phyloP scores from a whole-genome alignment of 1,140 invertebrate species.

The Steinernema feltiae region DNA sequence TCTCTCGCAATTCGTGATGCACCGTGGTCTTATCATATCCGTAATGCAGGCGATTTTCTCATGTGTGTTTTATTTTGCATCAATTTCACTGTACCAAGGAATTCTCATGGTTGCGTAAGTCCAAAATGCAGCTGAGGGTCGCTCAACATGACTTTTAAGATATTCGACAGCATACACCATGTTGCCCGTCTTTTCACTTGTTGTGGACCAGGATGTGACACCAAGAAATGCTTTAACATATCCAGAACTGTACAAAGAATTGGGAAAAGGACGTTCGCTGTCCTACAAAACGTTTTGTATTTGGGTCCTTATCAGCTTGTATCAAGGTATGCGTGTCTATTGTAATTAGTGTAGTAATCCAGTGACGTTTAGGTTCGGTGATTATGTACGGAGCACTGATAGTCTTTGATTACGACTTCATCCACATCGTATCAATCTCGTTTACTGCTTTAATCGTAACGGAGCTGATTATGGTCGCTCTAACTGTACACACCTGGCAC shows the following conservation, averaged over 20 bases:
- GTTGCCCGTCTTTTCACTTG: constrained; percentile 90
- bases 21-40: constrained; percentile 93
- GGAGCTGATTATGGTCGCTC: constrained; percentile 94
- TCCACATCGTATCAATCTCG: constrained; percentile 96
- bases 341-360: not conserved
- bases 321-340: constrained; percentile 74
- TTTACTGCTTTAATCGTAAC: constrained; percentile 94
- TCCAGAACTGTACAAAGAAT: constrained; percentile 93
- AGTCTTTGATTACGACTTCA: constrained; percentile 95
- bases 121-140: constrained; percentile 11
- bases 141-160: constrained; percentile 56
- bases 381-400: constrained; percentile 98
- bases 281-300: constrained; percentile 96
- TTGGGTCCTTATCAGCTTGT: constrained; percentile 96
- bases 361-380: constrained; percentile 72
- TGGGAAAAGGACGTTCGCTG: constrained; percentile 74
- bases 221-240: constrained; percentile 83
- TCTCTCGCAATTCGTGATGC: constrained; percentile 95
- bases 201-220: constrained; percentile 90
- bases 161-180: constrained; percentile 97
- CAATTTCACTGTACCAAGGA: constrained; percentile 91
- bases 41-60: constrained; percentile 99
- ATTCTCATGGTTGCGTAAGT: constrained; percentile 90
- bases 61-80: constrained; percentile 95
- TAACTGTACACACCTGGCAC: constrained; percentile 75